Evolutionary conservation across 2,888 invertebrate species (phyloP), one percentile per base, ranked within the genome.

Genomic region (Aleiodes testaceus): DNA sequence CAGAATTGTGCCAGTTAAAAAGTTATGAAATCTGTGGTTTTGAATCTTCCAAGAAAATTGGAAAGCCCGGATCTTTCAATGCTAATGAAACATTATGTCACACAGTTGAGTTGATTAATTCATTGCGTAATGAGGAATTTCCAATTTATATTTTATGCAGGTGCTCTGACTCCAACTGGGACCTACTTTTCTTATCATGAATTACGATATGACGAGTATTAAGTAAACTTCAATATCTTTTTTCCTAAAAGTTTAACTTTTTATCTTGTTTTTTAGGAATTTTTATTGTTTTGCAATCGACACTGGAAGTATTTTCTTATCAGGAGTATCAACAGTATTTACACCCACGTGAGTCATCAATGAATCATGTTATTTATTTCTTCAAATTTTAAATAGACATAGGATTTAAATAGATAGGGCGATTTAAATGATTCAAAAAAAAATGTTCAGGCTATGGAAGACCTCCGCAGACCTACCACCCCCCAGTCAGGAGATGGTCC

Each of bases 261-360:
- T 55, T 22, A 69, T 63, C 16, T 65, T 66, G 11, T 47, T 47
- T 83, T 84, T 69, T 78, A 87, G 87, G 81, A 72, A 64, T 85
- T 14, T 83, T 75, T 70, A 63, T 83, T 75, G 73, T 84, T 77
- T 79, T 84, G 79, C 79, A 77, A 77, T 76, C 81, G 66, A 73
- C 79, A 64, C 76, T 78, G 49, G 79, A 73, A 36, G 80, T 76
- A 44, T 73, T 78, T 72, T 79, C 82, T 16, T 80, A 82, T 68
- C 82, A 78, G 53, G 85, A 84, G 30, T 73, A 82, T 64, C 52
- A 78, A 18, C 79, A 81, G 30, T 79, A 84, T 50, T 80, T 79
- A 45, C 79, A 74, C 68, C 79, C 77, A 66, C 81, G 87, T 87
- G 77, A 85, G 86, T 85, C 75, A 26, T 50, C 22, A 44, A 26